Evolutionary conservation across 1,140 invertebrate genomes (phyloP), one percentile per base, ranked within the genome.

Genomic region (Conus betulinus): DNA sequence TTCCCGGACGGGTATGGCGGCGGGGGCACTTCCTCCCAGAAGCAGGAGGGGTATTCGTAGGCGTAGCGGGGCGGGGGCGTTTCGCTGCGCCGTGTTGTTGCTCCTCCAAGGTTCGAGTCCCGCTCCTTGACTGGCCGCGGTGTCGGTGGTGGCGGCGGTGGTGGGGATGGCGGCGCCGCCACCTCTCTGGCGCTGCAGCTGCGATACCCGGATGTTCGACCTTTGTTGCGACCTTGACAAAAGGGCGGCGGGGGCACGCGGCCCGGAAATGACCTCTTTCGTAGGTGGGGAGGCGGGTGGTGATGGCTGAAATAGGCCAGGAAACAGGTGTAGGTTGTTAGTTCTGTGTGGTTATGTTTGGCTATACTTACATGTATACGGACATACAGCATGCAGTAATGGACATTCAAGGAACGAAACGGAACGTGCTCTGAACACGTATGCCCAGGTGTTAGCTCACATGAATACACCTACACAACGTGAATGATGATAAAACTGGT

Each of bases 21-120:
- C 8, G 87, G 87, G 25, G 87, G 87, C n/a, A 81, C 87, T 83
- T 88, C 87, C 17, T 88, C 87, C 87, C 87, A 88, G 79, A 83
- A 88, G 57, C 87, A 88, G 23, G 87, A 88, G 5, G 87, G 87
- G 57, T 88, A 88, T 25, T 88, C 87, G 27, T 82, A 82, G 5
- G 78, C 87, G 79, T 88, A 88, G 7, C 87, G 55, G 39, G 84
- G 60, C 3, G 84, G 60, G 5, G 55, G 83, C 2, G 52, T 39
- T 25, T 27, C 25, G 15, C 17, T 39, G 23, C 55, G 39, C 8
- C 23, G 27, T 57, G 15, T 3, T 63, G 55, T 6, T 27, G 23
- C n/a, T 7, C 5, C 3, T 39, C 1, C 51, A 55, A 15, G 7
- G 79, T 82, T 53, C 39, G 79, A 27, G 39, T 53, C 39, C 39